Conservation (phyloP, 1,140 invertebrate genomes). For the Prorops nasuta region DNA sequence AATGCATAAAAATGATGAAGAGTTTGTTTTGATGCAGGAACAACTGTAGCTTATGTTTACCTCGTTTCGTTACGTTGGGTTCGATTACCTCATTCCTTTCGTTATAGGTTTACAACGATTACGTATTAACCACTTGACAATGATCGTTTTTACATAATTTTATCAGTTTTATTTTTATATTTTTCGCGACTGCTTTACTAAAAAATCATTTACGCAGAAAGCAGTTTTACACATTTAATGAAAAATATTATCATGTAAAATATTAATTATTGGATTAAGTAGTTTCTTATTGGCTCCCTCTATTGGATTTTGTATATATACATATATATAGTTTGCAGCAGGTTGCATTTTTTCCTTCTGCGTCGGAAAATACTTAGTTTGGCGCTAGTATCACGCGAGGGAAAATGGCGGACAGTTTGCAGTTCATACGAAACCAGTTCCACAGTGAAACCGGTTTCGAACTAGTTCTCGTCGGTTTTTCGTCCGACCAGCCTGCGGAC, state of each 20-base stretch:
- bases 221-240: conserved; percentile 6
- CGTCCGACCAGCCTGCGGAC: conserved; percentile 9
- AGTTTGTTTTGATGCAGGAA: background rate
- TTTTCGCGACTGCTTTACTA: conserved; percentile 1
- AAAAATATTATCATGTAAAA: conserved; percentile 17
- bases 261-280: too few species aligned
- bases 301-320: too few species aligned
- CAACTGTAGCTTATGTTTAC: background rate
- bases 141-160: background rate
- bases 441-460: conserved; percentile 35
- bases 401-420: conserved; percentile 18
- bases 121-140: background rate
- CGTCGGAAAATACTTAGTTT: too few species aligned
- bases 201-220: background rate
- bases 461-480: conserved; percentile 38
- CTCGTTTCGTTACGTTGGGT: conserved; percentile 11
- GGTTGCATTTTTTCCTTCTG: too few species aligned
- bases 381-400: too few species aligned
- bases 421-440: conserved; percentile 36
- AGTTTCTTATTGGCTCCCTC: too few species aligned
- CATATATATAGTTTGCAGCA: too few species aligned
- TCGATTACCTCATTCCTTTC: conserved; percentile 9
- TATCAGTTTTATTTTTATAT: background rate
- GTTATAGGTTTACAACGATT: background rate
- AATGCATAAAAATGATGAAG: too few species aligned